Percentiles rank a stretch among this genome's conserved stretches.
phyloP scores from a whole-genome alignment of 2,797 vertebrate species.

The Darevskia mixta region DNA sequence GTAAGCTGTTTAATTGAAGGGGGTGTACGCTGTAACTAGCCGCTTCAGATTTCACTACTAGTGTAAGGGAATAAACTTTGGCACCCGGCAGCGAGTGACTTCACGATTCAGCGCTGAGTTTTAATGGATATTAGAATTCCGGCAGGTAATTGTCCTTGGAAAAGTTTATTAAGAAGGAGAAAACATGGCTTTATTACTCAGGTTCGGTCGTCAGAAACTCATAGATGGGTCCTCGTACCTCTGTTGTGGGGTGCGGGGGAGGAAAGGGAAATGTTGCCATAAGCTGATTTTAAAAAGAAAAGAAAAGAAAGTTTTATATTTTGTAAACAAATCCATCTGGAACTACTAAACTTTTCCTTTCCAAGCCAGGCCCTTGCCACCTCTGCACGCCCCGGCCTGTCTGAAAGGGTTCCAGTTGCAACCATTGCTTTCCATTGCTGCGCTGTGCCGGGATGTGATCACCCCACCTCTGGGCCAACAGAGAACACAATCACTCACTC shows the following conservation, averaged over 20 bases:
- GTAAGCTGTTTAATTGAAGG: constrained; percentile 65
- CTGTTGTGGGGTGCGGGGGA: constrained; percentile 58
- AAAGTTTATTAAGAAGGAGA: constrained; percentile 59
- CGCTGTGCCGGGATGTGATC: constrained; percentile 69
- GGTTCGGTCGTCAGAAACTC: constrained; percentile 53
- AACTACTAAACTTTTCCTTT: constrained; percentile 66
- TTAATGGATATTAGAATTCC: constrained; percentile 60
- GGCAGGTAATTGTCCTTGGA: constrained; percentile 60
- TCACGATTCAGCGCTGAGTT: constrained; percentile 47
- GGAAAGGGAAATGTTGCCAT: constrained; percentile 54
- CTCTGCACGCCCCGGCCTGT: constrained; percentile 62
- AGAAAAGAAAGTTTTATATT: constrained; percentile 64
- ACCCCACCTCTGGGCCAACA: constrained; percentile 71
- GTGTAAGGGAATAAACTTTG: constrained; percentile 67
- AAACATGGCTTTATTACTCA: constrained; percentile 44
- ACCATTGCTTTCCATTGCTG: constrained; percentile 71
- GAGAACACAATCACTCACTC: constrained; percentile 76
- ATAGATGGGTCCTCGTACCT: constrained; percentile 42
- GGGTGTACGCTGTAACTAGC: constrained; percentile 39
- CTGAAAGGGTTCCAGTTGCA: constrained; percentile 70
- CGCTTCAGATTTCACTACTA: constrained; percentile 69
- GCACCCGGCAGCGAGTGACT: constrained; percentile 59
- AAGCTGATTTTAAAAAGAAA: constrained; percentile 41
- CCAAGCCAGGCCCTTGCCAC: constrained; percentile 59
- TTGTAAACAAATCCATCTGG: constrained; percentile 78